phyloP scores from a whole-genome alignment of 2,888 invertebrate species.

The Tenthredo amoena region DNA sequence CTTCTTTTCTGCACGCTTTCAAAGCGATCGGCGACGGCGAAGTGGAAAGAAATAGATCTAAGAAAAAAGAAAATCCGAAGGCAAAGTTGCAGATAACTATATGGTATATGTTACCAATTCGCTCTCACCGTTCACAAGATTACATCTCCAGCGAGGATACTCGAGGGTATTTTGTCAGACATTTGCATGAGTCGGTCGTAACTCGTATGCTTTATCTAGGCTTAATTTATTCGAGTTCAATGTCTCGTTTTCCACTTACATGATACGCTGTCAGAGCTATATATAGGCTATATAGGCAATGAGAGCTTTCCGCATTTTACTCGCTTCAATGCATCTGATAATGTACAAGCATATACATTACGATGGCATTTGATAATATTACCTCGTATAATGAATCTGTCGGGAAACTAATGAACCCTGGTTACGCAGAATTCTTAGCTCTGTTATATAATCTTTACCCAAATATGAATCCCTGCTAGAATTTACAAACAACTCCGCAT shows the following conservation, averaged over 20 bases:
- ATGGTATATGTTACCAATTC: conserved; percentile 23
- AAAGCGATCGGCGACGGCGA: no score
- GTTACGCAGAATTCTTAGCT: background rate
- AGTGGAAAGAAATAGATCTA: background rate
- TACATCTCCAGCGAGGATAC: background rate
- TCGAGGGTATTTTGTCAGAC: background rate
- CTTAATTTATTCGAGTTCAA: conserved; percentile 35
- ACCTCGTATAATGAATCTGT: background rate
- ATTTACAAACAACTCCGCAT: background rate
- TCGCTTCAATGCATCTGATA: background rate
- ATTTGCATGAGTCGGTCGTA: conserved; percentile 30
- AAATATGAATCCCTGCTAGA: no score
- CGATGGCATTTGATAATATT: background rate
- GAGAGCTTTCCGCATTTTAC: background rate
- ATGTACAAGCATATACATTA: background rate
- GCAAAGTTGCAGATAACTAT: conserved; percentile 11
- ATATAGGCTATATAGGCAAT: background rate
- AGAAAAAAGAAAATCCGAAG: background rate
- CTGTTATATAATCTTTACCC: background rate
- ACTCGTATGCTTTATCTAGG: background rate
- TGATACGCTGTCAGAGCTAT: conserved; percentile 5
- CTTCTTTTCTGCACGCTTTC: no score
- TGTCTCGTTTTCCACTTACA: conserved; percentile 35
- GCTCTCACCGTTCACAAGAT: conserved; percentile 24
- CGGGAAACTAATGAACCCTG: background rate